Evolutionary conservation across 2,113 vertebrate genomes (phyloP), one percentile per base, ranked within the genome.

Genomic region (Phodopus roborovskii): DNA sequence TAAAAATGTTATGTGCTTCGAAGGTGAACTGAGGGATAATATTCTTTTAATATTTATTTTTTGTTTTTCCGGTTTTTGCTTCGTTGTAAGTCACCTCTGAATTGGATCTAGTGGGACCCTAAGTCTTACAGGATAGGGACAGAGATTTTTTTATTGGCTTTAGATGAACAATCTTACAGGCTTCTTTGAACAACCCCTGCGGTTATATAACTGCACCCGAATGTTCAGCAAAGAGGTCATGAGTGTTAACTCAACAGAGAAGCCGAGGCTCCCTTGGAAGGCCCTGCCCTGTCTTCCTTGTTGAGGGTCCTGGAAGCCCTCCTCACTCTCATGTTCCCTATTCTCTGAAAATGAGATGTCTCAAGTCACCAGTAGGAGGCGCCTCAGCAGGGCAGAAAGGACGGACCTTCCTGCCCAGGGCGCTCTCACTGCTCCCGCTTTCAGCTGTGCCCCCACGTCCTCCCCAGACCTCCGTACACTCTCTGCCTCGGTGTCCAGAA

Each of bases 371-470:
- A 1, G 30, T 2, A 66, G 26, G 48, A 30, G 9, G 39, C 45
- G 66, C 19, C 1, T 4, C 42, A 45, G 3, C 0, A 4, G 3
- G 10, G 10, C 68, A 22, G 48, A 20, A 2, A 20, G 26, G 4
- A 19, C 36, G 26, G 4, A 19, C 36, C 53, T 50, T 62, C 56
- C 48, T 16, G 42, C 30, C 42, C 30, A 20, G 11, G 16, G 12
- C 0, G 3, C 30, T 73, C 5, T 56, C 48, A 6, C 36, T 4
- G 30, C 24, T 17, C 48, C 3, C 0, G 0, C 36, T 28, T 8
- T 0, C 1, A 60, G 2, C 62, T 1, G 26, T 4, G 3, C 30
- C 24, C 9, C 10, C 10, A 11, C 0, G 0, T 60, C 60, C 24
- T 6, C 10, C 26, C 4, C 30, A 42, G 36, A 48, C 9, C 66